Conservation (phyloP, 2,797 vertebrate species). For the Microchirus variegatus region DNA sequence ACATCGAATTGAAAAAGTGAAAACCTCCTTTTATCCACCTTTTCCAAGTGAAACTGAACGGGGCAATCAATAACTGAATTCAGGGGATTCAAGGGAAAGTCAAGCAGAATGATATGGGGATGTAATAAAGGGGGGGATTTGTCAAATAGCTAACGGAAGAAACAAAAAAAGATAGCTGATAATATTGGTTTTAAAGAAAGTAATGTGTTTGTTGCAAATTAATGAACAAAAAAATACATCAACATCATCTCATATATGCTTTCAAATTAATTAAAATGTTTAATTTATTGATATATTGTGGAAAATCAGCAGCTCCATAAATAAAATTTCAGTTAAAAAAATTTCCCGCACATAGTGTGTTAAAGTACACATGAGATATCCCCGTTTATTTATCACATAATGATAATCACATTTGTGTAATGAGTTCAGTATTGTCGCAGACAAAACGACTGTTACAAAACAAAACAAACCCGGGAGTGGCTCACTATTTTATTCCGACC, state of each 20-base stretch:
- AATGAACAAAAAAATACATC: conserved; percentile 42
- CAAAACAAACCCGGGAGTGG: conserved; percentile 60
- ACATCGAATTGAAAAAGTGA: conserved; percentile 99
- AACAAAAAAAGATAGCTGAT: conserved; percentile 87
- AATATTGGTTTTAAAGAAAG: conserved; percentile 79
- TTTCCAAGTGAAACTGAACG: conserved; percentile 95
- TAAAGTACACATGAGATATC: too few species aligned
- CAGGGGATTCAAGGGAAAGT: conserved; percentile 91
- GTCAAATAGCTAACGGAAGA: conserved; percentile 86
- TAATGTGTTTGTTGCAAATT: too few species aligned
- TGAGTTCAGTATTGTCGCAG: conserved; percentile 24
- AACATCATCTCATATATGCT: too few species aligned
- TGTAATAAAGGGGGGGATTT: conserved; percentile 86
- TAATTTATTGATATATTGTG: too few species aligned
- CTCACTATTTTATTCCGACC: conserved; percentile 73
- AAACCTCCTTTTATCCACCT: conserved; percentile 98
- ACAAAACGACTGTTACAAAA: conserved; percentile 28
- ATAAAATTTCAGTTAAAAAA: too few species aligned
- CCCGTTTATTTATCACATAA: conserved; percentile 8
- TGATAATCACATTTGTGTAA: conserved; percentile 19
- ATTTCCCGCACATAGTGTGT: too few species aligned
- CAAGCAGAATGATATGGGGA: conserved; percentile 93
- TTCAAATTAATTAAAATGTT: too few species aligned
- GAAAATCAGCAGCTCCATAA: too few species aligned
- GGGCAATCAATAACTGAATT: conserved; percentile 96